Conservation (phyloP, 2,888 invertebrate genomes). For the Oscheius onirici region DNA sequence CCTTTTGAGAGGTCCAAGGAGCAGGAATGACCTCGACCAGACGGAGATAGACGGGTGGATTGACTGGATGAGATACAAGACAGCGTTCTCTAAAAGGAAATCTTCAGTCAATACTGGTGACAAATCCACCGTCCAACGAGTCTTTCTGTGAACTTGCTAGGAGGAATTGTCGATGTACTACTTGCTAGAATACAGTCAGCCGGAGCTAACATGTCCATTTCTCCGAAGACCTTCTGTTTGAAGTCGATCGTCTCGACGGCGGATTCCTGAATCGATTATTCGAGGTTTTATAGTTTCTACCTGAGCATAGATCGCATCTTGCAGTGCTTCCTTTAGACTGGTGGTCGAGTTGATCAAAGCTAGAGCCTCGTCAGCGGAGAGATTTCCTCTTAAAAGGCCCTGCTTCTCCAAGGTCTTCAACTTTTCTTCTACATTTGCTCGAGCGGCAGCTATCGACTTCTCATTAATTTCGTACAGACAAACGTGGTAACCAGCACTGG, state of each 20-base stretch:
- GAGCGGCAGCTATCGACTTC: constrained; percentile 37
- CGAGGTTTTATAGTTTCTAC: constrained; percentile 14
- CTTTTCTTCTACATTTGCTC: constrained; percentile 37
- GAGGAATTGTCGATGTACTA: constrained; percentile 90
- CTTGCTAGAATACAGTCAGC: constrained; percentile 80
- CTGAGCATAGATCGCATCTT: constrained; percentile 53
- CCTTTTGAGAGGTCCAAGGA: constrained; percentile 87
- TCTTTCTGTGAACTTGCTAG: constrained; percentile 85
- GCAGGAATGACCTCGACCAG: constrained; percentile 93
- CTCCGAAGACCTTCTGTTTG: constrained; percentile 82
- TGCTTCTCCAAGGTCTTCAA: constrained; percentile 45
- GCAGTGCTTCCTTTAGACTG: constrained; percentile 39
- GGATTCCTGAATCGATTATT: constrained; percentile 81
- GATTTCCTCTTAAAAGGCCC: constrained; percentile 42
- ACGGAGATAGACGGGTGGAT: constrained; percentile 95
- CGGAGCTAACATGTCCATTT: constrained; percentile 77
- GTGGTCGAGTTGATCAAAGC: constrained; percentile 37
- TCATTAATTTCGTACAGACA: constrained; percentile 80
- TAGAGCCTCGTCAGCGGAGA: constrained; percentile 58
- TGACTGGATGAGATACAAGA: constrained; percentile 76
- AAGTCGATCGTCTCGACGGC: constrained; percentile 88
- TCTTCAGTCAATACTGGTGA: no score
- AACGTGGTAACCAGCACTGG: constrained; percentile 89
- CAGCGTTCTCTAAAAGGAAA: constrained; percentile 59
- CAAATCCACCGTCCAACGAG: constrained; percentile 75